Percentiles rank a stretch among this genome's conserved stretches.
Evolutionary conservation across 2,113 vertebrate genomes (phyloP).

Genomic region (Barbus barbus): DNA sequence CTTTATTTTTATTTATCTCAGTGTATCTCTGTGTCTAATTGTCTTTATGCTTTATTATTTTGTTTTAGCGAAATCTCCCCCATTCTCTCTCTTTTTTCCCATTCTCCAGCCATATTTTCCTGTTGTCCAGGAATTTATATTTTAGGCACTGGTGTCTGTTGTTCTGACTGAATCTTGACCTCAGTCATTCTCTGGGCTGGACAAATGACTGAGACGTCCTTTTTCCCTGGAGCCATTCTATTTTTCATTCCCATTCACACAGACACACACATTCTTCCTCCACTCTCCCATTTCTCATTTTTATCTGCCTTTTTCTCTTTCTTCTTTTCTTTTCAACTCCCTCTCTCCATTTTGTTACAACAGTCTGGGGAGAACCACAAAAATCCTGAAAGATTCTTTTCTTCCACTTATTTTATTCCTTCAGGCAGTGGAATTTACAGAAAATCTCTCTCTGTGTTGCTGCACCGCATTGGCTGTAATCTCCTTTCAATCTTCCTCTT

Average conservation of each 20-base stretch:
- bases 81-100: neutral
- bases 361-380: slow-evolving; percentile 8
- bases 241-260: slow-evolving; percentile 2
- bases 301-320: neutral
- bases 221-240: neutral
- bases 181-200: slow-evolving; percentile 5
- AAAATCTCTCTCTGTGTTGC: slow-evolving; percentile 12
- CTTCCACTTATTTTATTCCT: slow-evolving; percentile 27
- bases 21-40: neutral
- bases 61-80: too few relatives aligned
- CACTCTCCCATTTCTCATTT: neutral
- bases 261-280: neutral
- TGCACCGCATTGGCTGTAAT: slow-evolving; percentile 20
- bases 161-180: slow-evolving; percentile 15
- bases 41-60: neutral
- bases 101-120: neutral
- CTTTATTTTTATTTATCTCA: neutral
- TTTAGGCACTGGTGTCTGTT: neutral
- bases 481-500: slow-evolving; percentile 1
- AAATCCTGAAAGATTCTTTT: slow-evolving; percentile 17
- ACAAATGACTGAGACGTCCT: neutral
- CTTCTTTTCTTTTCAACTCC: slow-evolving; percentile 8
- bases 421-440: slow-evolving; percentile 13
- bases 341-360: slow-evolving; percentile 10
- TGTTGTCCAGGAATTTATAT: neutral